These are phyloP conservation scores for Blera fallax DNA, from an alignment of 2,888 invertebrate genomes.

Conservation along the genomic window DNA sequence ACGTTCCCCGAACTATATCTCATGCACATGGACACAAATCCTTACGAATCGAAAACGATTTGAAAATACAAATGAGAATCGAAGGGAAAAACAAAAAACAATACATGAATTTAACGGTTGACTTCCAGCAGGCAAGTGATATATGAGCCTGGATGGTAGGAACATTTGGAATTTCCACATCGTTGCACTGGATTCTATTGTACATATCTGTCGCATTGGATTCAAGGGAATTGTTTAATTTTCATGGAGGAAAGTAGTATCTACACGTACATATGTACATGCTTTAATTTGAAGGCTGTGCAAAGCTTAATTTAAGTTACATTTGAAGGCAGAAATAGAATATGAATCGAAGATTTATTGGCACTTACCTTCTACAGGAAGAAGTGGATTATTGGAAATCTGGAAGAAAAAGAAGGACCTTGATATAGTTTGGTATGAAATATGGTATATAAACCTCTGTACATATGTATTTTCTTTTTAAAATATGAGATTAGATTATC, in stretches of 20 bases:
- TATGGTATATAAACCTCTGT: no score
- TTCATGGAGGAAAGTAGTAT: not conserved
- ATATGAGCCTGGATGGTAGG: conserved; percentile 29
- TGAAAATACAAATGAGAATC: conserved; percentile 48
- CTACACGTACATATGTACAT: no score
- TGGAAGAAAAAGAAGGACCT: no score
- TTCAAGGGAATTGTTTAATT: not conserved
- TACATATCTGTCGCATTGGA: not conserved
- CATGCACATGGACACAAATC: conserved; percentile 60
- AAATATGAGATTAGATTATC: no score
- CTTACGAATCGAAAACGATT: conserved; percentile 62
- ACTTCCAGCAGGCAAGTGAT: conserved; percentile 57
- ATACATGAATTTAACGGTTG: conserved; percentile 66
- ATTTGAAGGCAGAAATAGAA: not conserved
- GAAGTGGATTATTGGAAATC: no score
- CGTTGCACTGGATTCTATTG: conserved; percentile 25
- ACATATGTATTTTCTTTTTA: no score
- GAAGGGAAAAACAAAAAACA: conserved; percentile 28
- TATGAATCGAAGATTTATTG: no score
- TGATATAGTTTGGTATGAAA: no score
- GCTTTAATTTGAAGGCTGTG: not conserved
- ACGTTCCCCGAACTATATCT: conserved; percentile 52
- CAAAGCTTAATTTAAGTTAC: not conserved
- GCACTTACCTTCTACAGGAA: no score
- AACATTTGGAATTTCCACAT: conserved; percentile 48